These are phyloP conservation scores for Syngnathus rostellatus DNA, from an alignment of 2,797 vertebrate species.

Conservation along the genomic window DNA sequence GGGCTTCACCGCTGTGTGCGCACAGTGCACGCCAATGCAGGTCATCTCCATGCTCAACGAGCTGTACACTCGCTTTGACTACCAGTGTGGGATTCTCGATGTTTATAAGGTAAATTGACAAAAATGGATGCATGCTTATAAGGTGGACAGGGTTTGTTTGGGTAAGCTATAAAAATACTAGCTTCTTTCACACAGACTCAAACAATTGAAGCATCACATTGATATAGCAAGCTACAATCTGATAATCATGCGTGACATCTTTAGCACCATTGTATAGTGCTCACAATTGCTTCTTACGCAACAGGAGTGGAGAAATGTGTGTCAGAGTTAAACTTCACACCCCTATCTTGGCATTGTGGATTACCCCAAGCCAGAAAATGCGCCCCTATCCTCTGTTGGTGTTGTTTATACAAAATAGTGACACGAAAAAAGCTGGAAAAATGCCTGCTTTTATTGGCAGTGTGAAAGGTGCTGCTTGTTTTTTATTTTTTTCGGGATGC, in stretches of 20 bases:
- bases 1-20: slow-evolving; percentile 95
- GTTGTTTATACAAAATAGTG: background rate
- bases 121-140: background rate
- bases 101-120: slow-evolving; percentile 88
- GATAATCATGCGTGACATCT: background rate
- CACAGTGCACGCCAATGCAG: slow-evolving; percentile 97
- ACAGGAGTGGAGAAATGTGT: background rate
- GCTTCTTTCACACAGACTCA: background rate
- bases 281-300: background rate
- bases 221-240: background rate
- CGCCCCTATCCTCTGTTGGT: background rate
- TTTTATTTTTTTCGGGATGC: background rate
- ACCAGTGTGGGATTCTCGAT: slow-evolving; percentile 96
- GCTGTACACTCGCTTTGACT: slow-evolving; percentile 94
- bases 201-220: background rate
- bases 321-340: background rate
- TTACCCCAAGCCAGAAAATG: background rate
- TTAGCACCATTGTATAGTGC: background rate
- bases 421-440: background rate
- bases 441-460: background rate
- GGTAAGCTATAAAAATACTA: background rate
- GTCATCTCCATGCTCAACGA: slow-evolving; percentile 99
- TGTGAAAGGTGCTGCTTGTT: background rate
- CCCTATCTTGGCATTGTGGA: background rate
- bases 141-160: background rate